Evolutionary conservation across 1,140 invertebrate species (phyloP).

Genomic region (Harpegnathos saltator): DNA sequence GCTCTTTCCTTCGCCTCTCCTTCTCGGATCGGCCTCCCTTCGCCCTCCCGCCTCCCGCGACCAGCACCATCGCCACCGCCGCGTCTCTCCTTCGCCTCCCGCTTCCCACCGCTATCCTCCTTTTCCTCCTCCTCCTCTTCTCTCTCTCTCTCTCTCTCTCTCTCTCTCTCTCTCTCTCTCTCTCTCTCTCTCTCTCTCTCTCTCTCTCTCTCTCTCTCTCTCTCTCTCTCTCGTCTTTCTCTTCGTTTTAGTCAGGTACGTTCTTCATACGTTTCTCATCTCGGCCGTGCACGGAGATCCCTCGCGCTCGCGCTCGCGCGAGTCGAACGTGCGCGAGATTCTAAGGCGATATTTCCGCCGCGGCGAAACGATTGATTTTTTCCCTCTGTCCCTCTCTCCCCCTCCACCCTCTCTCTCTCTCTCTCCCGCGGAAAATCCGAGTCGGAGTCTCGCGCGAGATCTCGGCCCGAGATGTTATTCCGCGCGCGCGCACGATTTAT

Average conservation of each 20-base stretch:
- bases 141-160: slow-evolving; percentile 43
- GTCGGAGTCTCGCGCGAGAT: no score
- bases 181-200: no score
- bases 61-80: no score
- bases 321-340: slow-evolving; percentile 31
- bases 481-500: no score
- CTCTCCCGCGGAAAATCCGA: no score
- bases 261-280: slow-evolving; percentile 60
- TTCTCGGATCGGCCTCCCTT: slow-evolving; percentile 32
- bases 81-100: background rate
- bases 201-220: no score
- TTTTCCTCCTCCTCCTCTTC: no score
- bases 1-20: slow-evolving; percentile 62
- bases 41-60: no score
- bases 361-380: slow-evolving; percentile 10
- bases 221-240: slow-evolving; percentile 44
- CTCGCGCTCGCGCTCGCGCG: slow-evolving; percentile 12
- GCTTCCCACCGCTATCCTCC: slow-evolving; percentile 10
- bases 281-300: slow-evolving; percentile 19
- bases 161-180: no score
- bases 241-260: slow-evolving; percentile 45
- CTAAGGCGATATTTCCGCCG: slow-evolving; percentile 31
- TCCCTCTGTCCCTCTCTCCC: background rate
- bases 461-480: no score
- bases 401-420: background rate